A percentile compares a stretch with the other conserved stretches of the same genome.
These are phyloP conservation scores for Cuculus canorus DNA, from an alignment of 2,797 vertebrate genomes.

Conservation along the genomic window DNA sequence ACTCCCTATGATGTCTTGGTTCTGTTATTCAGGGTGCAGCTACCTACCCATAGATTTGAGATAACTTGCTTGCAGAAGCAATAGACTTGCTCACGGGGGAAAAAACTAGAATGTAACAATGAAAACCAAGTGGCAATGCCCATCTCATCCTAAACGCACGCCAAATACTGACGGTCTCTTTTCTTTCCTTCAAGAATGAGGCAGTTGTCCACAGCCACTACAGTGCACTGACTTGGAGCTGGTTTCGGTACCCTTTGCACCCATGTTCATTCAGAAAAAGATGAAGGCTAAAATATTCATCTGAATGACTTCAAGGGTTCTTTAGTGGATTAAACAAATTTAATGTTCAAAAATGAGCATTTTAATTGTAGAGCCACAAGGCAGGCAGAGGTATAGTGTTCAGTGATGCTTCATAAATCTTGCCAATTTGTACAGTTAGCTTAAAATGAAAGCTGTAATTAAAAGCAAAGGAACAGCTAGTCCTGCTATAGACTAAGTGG, in stretches of 20 bases:
- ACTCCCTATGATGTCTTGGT: neutral
- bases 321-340: slow-evolving; percentile 14
- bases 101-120: neutral
- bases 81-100: neutral
- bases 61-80: neutral
- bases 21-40: neutral
- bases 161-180: neutral
- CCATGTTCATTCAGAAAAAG: neutral
- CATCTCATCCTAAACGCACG: neutral
- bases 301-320: neutral
- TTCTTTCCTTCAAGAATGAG: neutral
- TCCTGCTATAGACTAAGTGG: neutral
- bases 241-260: neutral
- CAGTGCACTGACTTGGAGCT: neutral
- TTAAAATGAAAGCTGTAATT: slow-evolving; percentile 52
- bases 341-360: neutral
- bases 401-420: slow-evolving; percentile 36
- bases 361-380: neutral
- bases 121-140: neutral
- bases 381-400: neutral
- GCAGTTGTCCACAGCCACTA: neutral
- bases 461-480: slow-evolving; percentile 45
- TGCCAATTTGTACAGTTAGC: slow-evolving; percentile 31
- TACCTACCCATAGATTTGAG: neutral
- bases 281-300: neutral